Evolutionary conservation across 2,113 vertebrate species (phyloP), one percentile per base, ranked within the genome.

Genomic region (Phyllostomus hastatus): DNA sequence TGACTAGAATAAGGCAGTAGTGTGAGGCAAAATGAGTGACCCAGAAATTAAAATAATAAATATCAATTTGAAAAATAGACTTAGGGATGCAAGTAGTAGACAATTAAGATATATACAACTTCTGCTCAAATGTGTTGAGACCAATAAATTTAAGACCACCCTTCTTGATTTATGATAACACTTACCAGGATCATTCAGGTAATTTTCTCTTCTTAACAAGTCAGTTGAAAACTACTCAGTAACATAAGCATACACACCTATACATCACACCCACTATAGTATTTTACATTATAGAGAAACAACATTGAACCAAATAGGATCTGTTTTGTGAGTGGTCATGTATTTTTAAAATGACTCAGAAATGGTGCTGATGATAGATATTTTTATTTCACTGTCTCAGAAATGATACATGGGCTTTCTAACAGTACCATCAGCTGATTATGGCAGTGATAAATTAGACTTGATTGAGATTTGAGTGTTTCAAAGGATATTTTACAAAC

Each of bases 401-500:
- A 97, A 83, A 2, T 82, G 28, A 87, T 88, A 52, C 57, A 16
- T 5, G n/a, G 41, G 9, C 8, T 90, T 78, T 48, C 28, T 19
- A 67, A 50, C 31, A 78, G n/a, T 43, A 96, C 24, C 28, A 84
- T 1, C 0, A 72, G n/a, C 9, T 72, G n/a, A 7, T 41, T 82
- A 35, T 96, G 82, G 57, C 78, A 78, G 90, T 96, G 15, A 95
- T 91, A 89, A 93, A 59, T 93, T 94, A 95, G 59, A 95, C 9
- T 33, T 89, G 2, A 73, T 91, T 79, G 64, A 72, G 43, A 52
- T 90, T 82, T 97, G 69, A 66, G 41, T 83, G 16, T 92, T 84
- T 95, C 64, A 80, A 78, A 78, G 81, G 83, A 48, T 91, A 66
- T 41, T 97, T 95, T 79, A 80, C 72, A 52, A 91, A 90, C 17